Conservation (phyloP, 2,888 invertebrate genomes). For the Phania funesta region DNA sequence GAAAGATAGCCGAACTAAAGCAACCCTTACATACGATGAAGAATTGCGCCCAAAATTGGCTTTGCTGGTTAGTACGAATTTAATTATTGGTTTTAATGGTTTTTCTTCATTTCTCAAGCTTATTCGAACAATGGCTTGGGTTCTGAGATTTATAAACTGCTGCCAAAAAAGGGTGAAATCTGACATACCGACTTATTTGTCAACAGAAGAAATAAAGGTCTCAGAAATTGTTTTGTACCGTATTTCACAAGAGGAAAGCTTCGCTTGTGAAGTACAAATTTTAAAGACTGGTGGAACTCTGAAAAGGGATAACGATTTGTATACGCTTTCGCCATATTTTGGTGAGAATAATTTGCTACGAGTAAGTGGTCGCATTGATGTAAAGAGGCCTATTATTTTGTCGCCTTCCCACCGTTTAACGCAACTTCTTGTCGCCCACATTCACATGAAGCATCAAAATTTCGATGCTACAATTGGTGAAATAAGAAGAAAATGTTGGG, state of each 20-base stretch:
- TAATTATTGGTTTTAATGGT: no score
- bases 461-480: neutral
- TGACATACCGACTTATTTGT: no score
- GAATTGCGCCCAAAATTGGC: no score
- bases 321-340: neutral
- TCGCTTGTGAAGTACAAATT: neutral
- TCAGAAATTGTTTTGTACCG: neutral
- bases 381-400: neutral
- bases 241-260: neutral
- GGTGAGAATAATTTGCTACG: neutral
- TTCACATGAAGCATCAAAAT: constrained; percentile 1
- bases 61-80: no score
- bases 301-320: no score
- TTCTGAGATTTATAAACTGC: no score
- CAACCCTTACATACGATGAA: no score
- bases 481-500: neutral
- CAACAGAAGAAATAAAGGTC: neutral
- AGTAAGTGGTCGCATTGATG: neutral
- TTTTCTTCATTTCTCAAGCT: no score
- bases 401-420: neutral
- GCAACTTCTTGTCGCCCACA: neutral
- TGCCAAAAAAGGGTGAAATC: no score
- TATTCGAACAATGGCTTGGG: no score
- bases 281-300: no score
- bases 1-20: no score